Evolutionary conservation across 2,797 vertebrate species (phyloP).

Genomic region (Anniella stebbinsi): DNA sequence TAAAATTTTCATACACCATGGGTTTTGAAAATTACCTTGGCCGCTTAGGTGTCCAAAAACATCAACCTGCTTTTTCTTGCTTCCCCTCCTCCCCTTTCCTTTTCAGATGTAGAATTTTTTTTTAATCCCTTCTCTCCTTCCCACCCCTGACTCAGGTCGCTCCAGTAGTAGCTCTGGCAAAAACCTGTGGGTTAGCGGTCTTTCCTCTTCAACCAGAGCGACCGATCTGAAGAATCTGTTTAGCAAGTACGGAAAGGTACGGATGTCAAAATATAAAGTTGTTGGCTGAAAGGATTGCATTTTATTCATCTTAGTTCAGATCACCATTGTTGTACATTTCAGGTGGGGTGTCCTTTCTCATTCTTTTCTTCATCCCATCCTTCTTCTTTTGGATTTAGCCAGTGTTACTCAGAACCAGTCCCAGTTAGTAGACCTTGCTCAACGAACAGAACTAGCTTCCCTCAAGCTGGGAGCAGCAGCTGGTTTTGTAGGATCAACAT

Average conservation of each 20-base stretch:
- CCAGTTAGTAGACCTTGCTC: background rate
- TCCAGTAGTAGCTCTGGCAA: conserved; percentile 80
- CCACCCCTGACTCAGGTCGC: conserved; percentile 65
- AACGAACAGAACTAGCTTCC: background rate
- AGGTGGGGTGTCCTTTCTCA: too few species aligned
- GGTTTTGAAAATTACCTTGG: too few species aligned
- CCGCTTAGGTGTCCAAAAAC: too few species aligned
- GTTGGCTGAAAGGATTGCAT: rapidly evolving
- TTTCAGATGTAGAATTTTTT: background rate
- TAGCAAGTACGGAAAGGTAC: conserved; percentile 97
- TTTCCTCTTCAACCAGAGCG: conserved; percentile 96
- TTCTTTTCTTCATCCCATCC: background rate
- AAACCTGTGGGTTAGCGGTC: conserved; percentile 98
- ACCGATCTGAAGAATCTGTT: conserved; percentile 97
- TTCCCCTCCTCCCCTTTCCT: background rate
- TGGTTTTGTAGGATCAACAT: background rate
- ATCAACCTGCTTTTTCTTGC: background rate
- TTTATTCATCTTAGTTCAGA: background rate
- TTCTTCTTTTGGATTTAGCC: background rate
- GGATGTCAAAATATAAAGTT: background rate
- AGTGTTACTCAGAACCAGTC: background rate
- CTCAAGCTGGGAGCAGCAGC: too few species aligned
- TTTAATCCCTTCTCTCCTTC: background rate
- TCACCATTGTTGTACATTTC: background rate
- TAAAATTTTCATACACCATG: too few species aligned